A percentile compares a stretch with the other conserved stretches of the same genome.
Evolutionary conservation across 2,797 vertebrate species (phyloP).

Genomic region (Mionectes olivaceus): DNA sequence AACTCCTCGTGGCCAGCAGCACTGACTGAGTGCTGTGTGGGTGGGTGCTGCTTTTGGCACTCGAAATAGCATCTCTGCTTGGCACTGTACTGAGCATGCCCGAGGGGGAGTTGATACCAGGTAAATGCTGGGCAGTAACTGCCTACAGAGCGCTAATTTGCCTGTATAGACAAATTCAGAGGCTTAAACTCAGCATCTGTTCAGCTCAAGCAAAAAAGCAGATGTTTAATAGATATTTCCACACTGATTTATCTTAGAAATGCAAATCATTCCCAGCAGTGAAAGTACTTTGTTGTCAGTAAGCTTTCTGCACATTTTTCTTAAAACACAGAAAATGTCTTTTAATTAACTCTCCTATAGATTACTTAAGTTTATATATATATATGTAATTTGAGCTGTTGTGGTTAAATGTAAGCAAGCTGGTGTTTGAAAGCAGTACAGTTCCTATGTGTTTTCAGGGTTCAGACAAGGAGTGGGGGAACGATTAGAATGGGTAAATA

Average conservation of each 20-base stretch:
- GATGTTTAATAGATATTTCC: background rate
- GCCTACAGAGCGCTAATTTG: background rate
- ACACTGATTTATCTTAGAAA: background rate
- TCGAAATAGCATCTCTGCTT: slow-evolving; percentile 11
- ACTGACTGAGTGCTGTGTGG: background rate
- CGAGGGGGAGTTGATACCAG: background rate
- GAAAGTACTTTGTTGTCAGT: background rate
- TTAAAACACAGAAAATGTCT: background rate
- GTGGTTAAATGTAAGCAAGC: background rate
- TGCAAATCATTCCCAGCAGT: background rate
- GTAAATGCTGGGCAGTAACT: background rate
- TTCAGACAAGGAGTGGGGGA: background rate
- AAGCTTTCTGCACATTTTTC: background rate
- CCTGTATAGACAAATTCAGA: background rate
- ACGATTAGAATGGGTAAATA: background rate
- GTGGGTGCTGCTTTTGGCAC: background rate
- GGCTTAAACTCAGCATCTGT: background rate
- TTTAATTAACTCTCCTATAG: background rate
- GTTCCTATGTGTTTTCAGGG: background rate
- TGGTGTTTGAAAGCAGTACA: background rate
- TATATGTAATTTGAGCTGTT: background rate
- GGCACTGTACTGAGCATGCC: background rate
- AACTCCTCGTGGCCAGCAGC: fast-evolving
- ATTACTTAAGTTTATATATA: background rate
- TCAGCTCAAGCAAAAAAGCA: background rate